These are phyloP conservation scores for Schrankia costaestrigalis DNA, from an alignment of 2,888 invertebrate genomes.

Conservation along the genomic window DNA sequence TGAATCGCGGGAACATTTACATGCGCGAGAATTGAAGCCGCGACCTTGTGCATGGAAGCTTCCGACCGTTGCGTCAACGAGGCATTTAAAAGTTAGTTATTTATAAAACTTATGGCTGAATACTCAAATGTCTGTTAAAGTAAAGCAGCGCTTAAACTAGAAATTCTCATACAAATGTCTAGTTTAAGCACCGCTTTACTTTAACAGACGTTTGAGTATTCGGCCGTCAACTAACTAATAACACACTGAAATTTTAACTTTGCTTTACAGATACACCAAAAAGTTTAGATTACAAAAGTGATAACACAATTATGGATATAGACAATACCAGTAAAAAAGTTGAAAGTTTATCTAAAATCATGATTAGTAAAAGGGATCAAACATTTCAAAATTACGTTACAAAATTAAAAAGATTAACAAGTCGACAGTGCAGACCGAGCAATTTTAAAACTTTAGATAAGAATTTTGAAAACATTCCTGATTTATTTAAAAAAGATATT, in stretches of 20 bases:
- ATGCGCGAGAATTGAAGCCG: neutral
- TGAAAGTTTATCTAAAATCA: neutral
- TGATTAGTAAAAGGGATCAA: conserved; percentile 3
- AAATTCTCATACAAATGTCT: too few relatives aligned
- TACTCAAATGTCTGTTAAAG: too few relatives aligned
- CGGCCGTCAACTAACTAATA: too few relatives aligned
- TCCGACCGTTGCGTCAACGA: too few relatives aligned
- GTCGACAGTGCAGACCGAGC: conserved; percentile 34
- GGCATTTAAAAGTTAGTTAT: too few relatives aligned
- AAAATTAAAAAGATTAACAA: conserved; percentile 42
- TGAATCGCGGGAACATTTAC: neutral
- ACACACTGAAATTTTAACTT: too few relatives aligned
- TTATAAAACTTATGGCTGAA: too few relatives aligned
- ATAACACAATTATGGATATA: neutral
- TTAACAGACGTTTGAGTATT: too few relatives aligned
- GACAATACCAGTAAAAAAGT: neutral
- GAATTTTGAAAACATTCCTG: conserved; percentile 49
- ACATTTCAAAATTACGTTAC: conserved; percentile 12
- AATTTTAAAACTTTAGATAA: conserved; percentile 30
- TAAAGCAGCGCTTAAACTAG: too few relatives aligned
- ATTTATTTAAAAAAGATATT: conserved; percentile 43
- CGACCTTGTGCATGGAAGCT: too few relatives aligned
- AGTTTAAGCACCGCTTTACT: too few relatives aligned
- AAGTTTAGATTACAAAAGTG: neutral
- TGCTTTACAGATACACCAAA: conserved; percentile 6